Base-by-base conservation (phyloP, 2,888 invertebrate genomes). In the Antheraea yamamai region DNA sequence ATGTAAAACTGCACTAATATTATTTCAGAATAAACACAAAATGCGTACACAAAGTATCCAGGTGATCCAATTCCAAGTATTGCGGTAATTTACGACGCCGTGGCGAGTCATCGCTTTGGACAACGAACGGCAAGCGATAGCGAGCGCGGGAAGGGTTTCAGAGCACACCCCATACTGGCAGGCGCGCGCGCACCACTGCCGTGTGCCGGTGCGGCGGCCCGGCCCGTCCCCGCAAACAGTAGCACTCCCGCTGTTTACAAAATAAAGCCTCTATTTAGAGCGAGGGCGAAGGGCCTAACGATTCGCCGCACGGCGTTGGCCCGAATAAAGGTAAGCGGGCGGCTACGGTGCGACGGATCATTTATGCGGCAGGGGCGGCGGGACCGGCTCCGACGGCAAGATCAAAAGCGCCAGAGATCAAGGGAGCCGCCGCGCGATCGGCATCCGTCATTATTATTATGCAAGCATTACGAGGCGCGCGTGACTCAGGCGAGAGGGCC, bases 381-480 rank as follows among this genome's bases (percentile, higher is more conserved):
- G 88, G 92, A 91, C 93, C 92, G 92, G 93, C 92, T 91, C 89
- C 87, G 91, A 90, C 94, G 93, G 94, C 89, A 87, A 94, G 92
- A 95, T 95, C 94, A 94, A 95, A 86, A n/a, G 93, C 89, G 87
- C 88, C 89, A 88, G 91, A 91, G 94, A 95, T 95, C 94, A 95
- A 95, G 94, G 93, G 91, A 83, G 91, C 94, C 94, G 94, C 94
- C 91, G 92, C 94, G 94, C 94, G 94, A 95, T 95, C 94, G 94
- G 94, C 94, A 94, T 94, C 94, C 94, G 94, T 95, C 94, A 95
- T 95, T 95, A 95, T 95, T 95, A 95, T 94, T 95, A 95, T 95
- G 94, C 94, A 95, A 95, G 94, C 94, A 95, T 94, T 95, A 95
- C 94, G 91, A 92, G 92, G 92, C 93, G 94, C 93, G 93, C 94